A percentile compares a stretch with the other conserved stretches of the same genome.
Evolutionary conservation across 2,888 invertebrate genomes (phyloP).

Genomic region (Eupelmus urozonus): DNA sequence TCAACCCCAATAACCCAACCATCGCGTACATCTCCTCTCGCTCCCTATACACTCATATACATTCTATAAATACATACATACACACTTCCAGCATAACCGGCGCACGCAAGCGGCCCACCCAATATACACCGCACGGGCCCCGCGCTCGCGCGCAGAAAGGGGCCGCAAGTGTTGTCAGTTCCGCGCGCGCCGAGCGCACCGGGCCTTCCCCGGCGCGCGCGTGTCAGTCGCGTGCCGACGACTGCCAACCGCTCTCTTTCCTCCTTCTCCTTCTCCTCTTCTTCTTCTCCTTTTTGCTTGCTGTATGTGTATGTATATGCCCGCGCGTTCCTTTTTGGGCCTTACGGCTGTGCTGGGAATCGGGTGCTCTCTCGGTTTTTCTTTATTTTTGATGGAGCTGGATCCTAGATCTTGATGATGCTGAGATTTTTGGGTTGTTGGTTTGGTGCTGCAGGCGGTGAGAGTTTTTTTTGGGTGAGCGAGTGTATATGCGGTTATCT

Average conservation of each 20-base stretch:
- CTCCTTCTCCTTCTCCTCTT: constrained; percentile 13
- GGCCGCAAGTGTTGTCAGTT: constrained; percentile 52
- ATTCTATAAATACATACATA: neutral
- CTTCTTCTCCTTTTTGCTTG: neutral
- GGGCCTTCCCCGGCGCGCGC: constrained; percentile 34
- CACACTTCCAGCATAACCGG: constrained; percentile 25
- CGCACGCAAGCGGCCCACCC: constrained; percentile 29
- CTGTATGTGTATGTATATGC: neutral
- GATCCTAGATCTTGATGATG: neutral
- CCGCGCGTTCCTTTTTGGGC: neutral
- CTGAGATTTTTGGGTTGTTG: too few relatives aligned
- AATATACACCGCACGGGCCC: neutral
- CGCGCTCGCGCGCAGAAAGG: too few relatives aligned
- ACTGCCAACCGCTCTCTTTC: constrained; percentile 48
- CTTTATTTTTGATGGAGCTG: neutral
- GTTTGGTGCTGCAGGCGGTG: too few relatives aligned
- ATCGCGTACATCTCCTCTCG: neutral
- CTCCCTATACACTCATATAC: neutral
- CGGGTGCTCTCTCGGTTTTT: neutral
- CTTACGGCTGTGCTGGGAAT: neutral
- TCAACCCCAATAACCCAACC: too few relatives aligned
- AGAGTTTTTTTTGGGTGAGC: too few relatives aligned
- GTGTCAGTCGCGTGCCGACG: constrained; percentile 59
- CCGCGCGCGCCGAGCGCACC: constrained; percentile 49
- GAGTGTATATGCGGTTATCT: too few relatives aligned